Conservation (phyloP, 2,797 vertebrate genomes). For the Enteromius trimaculatus region DNA sequence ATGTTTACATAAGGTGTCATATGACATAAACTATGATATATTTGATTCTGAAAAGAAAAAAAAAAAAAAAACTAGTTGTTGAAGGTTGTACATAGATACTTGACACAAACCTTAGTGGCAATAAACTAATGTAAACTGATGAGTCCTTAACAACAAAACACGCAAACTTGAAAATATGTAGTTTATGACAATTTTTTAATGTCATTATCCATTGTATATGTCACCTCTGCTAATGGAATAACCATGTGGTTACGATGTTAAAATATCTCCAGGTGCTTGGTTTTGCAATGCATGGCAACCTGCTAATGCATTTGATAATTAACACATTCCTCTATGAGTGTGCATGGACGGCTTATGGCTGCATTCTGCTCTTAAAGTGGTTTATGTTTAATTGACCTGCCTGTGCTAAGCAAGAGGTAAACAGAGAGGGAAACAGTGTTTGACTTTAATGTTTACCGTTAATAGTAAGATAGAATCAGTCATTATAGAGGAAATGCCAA, state of each 20-base stretch:
- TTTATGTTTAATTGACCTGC: conserved; percentile 76
- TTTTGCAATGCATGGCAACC: conserved; percentile 70
- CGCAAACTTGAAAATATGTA: neutral
- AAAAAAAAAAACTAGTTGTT: neutral
- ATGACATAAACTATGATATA: neutral
- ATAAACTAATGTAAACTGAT: neutral
- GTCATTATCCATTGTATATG: neutral
- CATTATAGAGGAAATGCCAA: conserved; percentile 57
- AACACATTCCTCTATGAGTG: conserved; percentile 61
- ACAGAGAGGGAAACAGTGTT: conserved; percentile 63
- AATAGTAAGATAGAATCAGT: conserved; percentile 66
- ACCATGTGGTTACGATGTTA: conserved; percentile 38
- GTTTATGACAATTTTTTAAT: neutral
- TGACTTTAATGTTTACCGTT: conserved; percentile 55
- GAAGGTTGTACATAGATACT: neutral
- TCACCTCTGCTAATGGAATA: conserved; percentile 9
- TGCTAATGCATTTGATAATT: conserved; percentile 72
- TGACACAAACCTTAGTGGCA: neutral
- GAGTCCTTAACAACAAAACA: neutral
- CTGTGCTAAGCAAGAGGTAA: conserved; percentile 65
- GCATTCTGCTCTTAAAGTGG: conserved; percentile 65
- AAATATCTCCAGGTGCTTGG: conserved; percentile 56
- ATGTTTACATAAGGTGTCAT: neutral
- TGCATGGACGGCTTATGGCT: conserved; percentile 62
- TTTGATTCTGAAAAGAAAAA: neutral